Base-by-base conservation (phyloP, 2,113 vertebrate species). In the Lynx canadensis region DNA sequence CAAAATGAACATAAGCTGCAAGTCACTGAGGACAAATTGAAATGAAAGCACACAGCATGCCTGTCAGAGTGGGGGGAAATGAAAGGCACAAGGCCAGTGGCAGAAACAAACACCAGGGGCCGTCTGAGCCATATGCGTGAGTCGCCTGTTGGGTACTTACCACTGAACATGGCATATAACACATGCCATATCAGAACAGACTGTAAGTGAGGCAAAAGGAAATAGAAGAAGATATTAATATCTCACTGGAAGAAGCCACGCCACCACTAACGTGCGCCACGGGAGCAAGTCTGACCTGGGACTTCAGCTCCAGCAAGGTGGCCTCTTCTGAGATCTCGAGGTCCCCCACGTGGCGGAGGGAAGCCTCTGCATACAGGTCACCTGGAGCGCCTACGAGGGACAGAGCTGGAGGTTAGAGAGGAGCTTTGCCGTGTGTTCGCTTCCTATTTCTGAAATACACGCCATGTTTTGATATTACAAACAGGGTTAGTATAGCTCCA, bases 271-370 rank as follows among this genome's bases (percentile, higher is more conserved):
- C 27, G 89, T 16, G 19, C 11, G 21, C 12, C 66, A 78, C 18
- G 71, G 96, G 63, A 86, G 79, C 95, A 73, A 97, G 84, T 79
- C 98, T 96, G 98, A 99, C 99, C 99, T 99, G 99, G 97, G 98
- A 98, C 98, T 99, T 99, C 65, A 99, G 98, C 38, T 99, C 99
- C 18, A 98, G 98, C 97, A 99, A 89, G 1, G 98, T 98, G 83
- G 99, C 99, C 18, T 99, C 99, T 85, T 99, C 99, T 15, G 99
- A 98, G 98, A 99, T 99, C 91, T 99, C 99, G 66, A 99, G 83
- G 84, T 98, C 98, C 55, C 99, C 99, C 97, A 99, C 96, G 60
- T 97, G 98, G 86, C 83, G 98, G 19, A 99, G 99, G 63, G 98
- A 94, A 50, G 55, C 92, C 48, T 94, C 97, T 4, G 79, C 15